Percentiles rank a stretch among this genome's conserved stretches.
Conservation (phyloP, 2,888 invertebrate genomes). For the Nomada hirtipes region DNA sequence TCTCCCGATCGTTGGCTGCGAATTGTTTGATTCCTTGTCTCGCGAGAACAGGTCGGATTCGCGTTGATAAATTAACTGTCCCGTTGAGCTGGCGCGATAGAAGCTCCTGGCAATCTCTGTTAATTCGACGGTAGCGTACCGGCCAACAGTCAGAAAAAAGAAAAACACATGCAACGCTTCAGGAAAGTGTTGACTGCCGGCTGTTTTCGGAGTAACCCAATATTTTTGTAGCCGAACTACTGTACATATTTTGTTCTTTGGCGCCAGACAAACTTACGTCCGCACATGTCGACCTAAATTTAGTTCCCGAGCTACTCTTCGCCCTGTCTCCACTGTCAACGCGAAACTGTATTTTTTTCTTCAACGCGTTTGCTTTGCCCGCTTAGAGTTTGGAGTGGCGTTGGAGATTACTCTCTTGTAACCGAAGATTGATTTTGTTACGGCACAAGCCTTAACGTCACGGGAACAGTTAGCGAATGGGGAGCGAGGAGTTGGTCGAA, state of each 20-base stretch:
- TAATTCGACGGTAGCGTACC: slow-evolving; percentile 10
- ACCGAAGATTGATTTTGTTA: slow-evolving; percentile 1
- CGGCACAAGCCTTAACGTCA: background rate
- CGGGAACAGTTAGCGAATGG: background rate
- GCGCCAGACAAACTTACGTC: slow-evolving; percentile 79
- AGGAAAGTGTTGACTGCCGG: slow-evolving; percentile 82
- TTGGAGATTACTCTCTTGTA: background rate
- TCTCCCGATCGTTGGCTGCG: background rate
- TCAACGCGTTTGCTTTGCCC: background rate
- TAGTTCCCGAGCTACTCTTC: slow-evolving; percentile 58
- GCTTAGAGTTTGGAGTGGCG: no score
- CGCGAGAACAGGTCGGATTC: background rate
- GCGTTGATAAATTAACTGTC: background rate
- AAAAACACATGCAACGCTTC: slow-evolving; percentile 79
- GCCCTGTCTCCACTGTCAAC: slow-evolving; percentile 36
- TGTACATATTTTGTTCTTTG: slow-evolving; percentile 71
- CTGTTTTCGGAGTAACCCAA: slow-evolving; percentile 83
- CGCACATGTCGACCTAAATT: slow-evolving; percentile 78
- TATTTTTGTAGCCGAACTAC: slow-evolving; percentile 78
- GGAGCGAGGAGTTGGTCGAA: background rate
- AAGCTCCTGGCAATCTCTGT: slow-evolving; percentile 20
- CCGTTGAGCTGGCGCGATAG: background rate
- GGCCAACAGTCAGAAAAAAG: background rate
- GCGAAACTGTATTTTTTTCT: slow-evolving; percentile 26
- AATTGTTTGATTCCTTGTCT: background rate